Percentiles rank a stretch among this genome's conserved stretches.
phyloP scores from a whole-genome alignment of 2,113 vertebrate species.

The Nematolebias whitei region DNA sequence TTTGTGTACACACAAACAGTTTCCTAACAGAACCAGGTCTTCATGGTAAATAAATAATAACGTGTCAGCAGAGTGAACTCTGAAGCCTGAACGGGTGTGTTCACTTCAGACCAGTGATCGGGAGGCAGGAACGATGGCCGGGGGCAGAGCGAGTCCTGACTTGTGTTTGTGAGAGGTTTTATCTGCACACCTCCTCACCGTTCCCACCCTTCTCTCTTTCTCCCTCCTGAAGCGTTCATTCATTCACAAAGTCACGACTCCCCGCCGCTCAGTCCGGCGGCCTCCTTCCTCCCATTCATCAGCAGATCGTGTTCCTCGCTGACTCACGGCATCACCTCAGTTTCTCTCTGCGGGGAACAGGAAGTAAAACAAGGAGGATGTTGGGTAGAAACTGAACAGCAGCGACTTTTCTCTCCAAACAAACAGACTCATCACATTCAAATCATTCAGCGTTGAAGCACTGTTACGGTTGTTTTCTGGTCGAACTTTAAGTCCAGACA shows the following conservation, averaged over 20 bases:
- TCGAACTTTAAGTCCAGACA: too few relatives aligned
- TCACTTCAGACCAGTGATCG: not conserved
- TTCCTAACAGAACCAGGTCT: too few relatives aligned
- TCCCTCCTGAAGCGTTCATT: constrained; percentile 44
- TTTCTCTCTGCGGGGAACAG: constrained; percentile 5
- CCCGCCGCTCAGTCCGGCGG: not conserved
- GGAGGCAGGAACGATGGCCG: constrained; percentile 24
- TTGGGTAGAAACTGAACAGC: too few relatives aligned
- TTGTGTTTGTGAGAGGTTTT: constrained; percentile 33
- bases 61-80: too few relatives aligned
- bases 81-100: too few relatives aligned
- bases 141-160: constrained; percentile 49
- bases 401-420: too few relatives aligned
- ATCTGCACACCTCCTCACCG: constrained; percentile 15
- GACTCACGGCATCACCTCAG: constrained; percentile 24
- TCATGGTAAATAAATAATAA: too few relatives aligned
- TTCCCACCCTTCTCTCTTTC: constrained; percentile 66
- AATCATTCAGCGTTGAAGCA: too few relatives aligned
- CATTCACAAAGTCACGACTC: constrained; percentile 44
- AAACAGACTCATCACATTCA: too few relatives aligned
- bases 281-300: constrained; percentile 9
- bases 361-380: not conserved
- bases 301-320: not conserved
- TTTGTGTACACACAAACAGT: too few relatives aligned
- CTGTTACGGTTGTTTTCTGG: too few relatives aligned